Evolutionary conservation across 2,797 vertebrate species (phyloP), one percentile per base, ranked within the genome.

Genomic region (Rachycentron canadum): DNA sequence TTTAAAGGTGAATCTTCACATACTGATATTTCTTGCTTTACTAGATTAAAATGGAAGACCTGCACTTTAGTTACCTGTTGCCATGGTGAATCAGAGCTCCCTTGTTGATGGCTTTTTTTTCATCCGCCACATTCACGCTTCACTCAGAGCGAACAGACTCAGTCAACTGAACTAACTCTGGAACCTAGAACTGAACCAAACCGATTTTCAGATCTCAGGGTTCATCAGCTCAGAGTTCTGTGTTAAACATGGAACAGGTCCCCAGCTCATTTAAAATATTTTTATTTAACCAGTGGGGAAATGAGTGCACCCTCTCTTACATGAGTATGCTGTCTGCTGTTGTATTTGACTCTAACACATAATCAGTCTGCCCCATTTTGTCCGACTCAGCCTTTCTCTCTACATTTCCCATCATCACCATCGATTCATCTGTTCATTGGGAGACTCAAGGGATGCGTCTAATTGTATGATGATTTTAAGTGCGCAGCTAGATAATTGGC

Each of bases 401-500:
- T 67, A 57, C 65, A 52, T 70, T 84, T 73, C 43, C 83, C 67
- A 69, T 90, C 79, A 82, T 88, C 69, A 55, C 72, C 81, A 91
- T 90, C 76, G 89, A 91, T 91, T 86, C 7, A 21, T 85, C 83
- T 75, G 76, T 68, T 76, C 63, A 16, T 69, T 76, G 38, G 82
- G 73, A 69, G 83, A 68, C 91, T 88, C 72, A 0, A 72, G 84
- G 86, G 86, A 84, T 64, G 45, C 41, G 67, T 85, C 76, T 91
- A 90, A 93, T 91, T 92, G 87, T 92, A 78, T 78, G 89, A 91
- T 90, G 88, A 89, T 92, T 92, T 90, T 88, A 89, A 91, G 88
- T 89, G 86, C 77, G 26, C 34, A 52, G 79, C 62, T 73, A 68
- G 86, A 92, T 92, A 90, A 91, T 93, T 86, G 83, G 69, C 68